These are phyloP conservation scores for Solea senegalensis DNA, from an alignment of 2,113 vertebrate species.

Conservation along the genomic window DNA sequence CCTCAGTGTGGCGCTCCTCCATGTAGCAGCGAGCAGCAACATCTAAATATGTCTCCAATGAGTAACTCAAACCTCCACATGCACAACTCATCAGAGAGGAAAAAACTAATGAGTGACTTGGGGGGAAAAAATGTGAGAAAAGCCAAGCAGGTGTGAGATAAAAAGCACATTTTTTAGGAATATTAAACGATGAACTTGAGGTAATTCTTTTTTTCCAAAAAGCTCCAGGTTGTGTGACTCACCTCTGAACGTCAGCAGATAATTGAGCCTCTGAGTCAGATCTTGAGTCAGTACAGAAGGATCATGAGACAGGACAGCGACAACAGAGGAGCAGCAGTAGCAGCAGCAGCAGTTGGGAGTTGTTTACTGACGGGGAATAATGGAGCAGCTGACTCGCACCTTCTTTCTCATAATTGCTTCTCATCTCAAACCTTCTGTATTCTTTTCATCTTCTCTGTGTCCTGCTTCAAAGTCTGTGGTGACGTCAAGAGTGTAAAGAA, in stretches of 20 bases:
- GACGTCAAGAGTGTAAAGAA: constrained; percentile 16
- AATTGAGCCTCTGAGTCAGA: constrained; percentile 38
- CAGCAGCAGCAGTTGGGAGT: constrained; percentile 5
- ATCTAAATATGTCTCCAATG: constrained; percentile 32
- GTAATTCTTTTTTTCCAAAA: constrained; percentile 34
- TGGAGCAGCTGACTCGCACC: constrained; percentile 29
- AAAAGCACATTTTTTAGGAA: constrained; percentile 39
- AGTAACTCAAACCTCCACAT: background rate
- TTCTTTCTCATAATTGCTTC: constrained; percentile 23
- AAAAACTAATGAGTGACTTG: constrained; percentile 47
- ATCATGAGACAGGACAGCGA: constrained; percentile 40
- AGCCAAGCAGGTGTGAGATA: constrained; percentile 42
- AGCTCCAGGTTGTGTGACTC: constrained; percentile 15
- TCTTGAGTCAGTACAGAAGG: constrained; percentile 15
- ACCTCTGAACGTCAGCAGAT: constrained; percentile 14
- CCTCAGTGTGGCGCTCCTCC: constrained; percentile 18
- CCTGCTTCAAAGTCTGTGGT: constrained; percentile 31
- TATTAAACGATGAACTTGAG: constrained; percentile 32
- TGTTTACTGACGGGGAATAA: constrained; percentile 39
- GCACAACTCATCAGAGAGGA: constrained; percentile 19
- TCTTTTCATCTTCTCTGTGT: constrained; percentile 19
- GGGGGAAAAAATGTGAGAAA: constrained; percentile 13
- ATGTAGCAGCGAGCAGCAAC: background rate
- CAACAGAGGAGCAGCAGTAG: constrained; percentile 22
- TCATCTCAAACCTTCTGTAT: constrained; percentile 31